A percentile compares a stretch with the other conserved stretches of the same genome.
Conservation (phyloP, 2,797 vertebrate genomes). For the Prunella strophiata region DNA sequence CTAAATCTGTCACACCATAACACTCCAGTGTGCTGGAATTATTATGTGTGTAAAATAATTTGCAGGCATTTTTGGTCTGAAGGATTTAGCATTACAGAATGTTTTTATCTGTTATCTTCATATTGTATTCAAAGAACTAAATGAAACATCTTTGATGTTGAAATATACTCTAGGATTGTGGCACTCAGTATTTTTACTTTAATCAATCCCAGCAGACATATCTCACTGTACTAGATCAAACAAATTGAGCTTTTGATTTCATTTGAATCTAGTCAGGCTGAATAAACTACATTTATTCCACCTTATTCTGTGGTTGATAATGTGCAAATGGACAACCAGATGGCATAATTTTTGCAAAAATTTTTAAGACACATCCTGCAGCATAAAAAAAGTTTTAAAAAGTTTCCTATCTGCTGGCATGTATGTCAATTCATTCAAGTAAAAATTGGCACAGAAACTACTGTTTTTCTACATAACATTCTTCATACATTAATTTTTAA, state of each 20-base stretch:
- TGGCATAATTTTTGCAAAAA: slow-evolving; percentile 16
- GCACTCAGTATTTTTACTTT: neutral
- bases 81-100: slow-evolving; percentile 7
- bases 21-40: neutral
- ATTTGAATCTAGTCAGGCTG: neutral
- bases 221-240: slow-evolving; percentile 21
- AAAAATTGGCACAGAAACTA: neutral
- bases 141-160: slow-evolving; percentile 51
- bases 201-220: slow-evolving; percentile 41
- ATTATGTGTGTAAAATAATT: slow-evolving; percentile 12
- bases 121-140: slow-evolving; percentile 34
- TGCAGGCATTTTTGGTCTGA: neutral
- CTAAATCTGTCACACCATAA: neutral
- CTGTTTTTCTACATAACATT: neutral
- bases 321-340: slow-evolving; percentile 39
- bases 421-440: neutral
- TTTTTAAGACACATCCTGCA: neutral
- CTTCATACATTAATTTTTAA: neutral
- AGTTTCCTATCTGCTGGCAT: neutral
- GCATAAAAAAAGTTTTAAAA: neutral
- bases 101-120: slow-evolving; percentile 34
- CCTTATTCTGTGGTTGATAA: neutral
- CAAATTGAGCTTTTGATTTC: slow-evolving; percentile 36
- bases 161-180: slow-evolving; percentile 12
- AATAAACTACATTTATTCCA: neutral